phyloP scores from a whole-genome alignment of 2,113 vertebrate genomes.

The Dipodomys spectabilis region DNA sequence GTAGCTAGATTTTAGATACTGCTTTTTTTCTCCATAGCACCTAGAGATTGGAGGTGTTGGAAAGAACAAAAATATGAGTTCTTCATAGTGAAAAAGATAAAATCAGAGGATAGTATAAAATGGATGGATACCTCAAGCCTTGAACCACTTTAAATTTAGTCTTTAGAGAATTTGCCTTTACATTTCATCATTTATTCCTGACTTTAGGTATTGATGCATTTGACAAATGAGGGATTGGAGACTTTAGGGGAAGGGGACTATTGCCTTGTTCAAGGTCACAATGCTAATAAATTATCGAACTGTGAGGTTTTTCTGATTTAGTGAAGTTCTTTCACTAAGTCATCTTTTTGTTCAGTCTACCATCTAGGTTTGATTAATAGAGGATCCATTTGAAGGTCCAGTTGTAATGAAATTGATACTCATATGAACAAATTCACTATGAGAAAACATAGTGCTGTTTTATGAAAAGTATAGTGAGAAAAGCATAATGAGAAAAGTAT shows the following conservation, averaged over 20 bases:
- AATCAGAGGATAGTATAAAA: not conserved
- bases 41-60: not conserved
- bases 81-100: not conserved
- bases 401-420: not conserved
- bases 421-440: not conserved
- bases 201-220: conserved; percentile 8
- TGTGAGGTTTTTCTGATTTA: not conserved
- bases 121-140: not conserved
- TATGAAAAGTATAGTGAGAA: not conserved
- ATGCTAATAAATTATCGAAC: not conserved
- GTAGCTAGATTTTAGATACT: not conserved
- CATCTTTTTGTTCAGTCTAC: not conserved
- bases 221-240: not conserved
- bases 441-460: not conserved
- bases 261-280: not conserved
- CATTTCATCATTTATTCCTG: not conserved
- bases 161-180: not conserved
- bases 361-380: not conserved
- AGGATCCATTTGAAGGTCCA: not conserved
- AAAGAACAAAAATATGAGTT: not conserved
- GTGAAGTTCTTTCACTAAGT: not conserved
- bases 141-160: not conserved
- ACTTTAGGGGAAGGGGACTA: not conserved
- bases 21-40: no score
- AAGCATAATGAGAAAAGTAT: no score